Conservation (phyloP, 2,797 vertebrate genomes). For the Poeciliopsis presidionis region DNA sequence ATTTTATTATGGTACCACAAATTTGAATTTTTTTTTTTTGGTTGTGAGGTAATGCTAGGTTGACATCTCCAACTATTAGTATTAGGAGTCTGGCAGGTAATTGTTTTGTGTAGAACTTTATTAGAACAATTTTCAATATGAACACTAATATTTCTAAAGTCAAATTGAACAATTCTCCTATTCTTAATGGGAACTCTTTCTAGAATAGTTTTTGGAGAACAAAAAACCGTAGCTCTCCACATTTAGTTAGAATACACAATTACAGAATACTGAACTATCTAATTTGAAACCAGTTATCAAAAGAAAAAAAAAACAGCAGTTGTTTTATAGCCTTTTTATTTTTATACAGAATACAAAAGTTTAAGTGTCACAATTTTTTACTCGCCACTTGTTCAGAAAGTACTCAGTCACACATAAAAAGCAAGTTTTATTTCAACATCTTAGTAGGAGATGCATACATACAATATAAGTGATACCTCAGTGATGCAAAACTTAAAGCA, state of each 20-base stretch:
- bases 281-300: background rate
- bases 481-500: conserved; percentile 14
- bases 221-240: conserved; percentile 6
- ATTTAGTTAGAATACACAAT: background rate
- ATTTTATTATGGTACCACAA: background rate
- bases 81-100: no score
- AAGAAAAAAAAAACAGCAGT: background rate
- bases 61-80: background rate
- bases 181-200: background rate
- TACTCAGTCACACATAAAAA: conserved; percentile 53
- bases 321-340: conserved; percentile 61
- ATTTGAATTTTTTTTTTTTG: background rate
- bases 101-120: background rate
- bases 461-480: conserved; percentile 28
- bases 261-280: background rate
- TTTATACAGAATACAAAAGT: conserved; percentile 85
- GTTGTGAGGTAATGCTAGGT: background rate
- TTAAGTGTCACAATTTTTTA: conserved; percentile 60
- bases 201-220: background rate
- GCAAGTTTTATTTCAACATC: conserved; percentile 35
- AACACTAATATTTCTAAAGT: background rate
- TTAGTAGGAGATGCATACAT: conserved; percentile 36
- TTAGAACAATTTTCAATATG: background rate
- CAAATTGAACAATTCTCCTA: background rate
- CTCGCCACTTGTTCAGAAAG: conserved; percentile 56